Percentiles rank a stretch among this genome's conserved stretches.
These are phyloP conservation scores for Philhelius pedissequus DNA, from an alignment of 2,888 invertebrate genomes.

Conservation along the genomic window DNA sequence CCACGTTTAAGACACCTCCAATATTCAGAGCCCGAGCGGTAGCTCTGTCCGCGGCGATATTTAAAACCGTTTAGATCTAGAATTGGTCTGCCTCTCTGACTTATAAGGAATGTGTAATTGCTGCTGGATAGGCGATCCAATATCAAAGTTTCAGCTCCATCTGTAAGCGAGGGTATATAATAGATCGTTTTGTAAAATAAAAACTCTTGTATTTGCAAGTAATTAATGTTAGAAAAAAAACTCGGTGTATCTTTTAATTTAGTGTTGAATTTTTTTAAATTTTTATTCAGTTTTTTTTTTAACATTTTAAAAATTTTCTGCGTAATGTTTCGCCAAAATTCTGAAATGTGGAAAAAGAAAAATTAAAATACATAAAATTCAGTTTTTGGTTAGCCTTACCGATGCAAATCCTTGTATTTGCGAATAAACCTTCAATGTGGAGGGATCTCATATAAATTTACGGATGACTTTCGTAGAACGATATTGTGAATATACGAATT, in stretches of 20 bases:
- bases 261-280: not conserved
- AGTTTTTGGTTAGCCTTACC: too few species aligned
- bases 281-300: too few species aligned
- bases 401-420: too few species aligned
- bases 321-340: not conserved
- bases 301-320: not conserved
- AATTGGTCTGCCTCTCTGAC: slow-evolving; percentile 70
- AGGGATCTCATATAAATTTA: too few species aligned
- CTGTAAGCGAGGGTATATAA: slow-evolving; percentile 45
- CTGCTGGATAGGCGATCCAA: not conserved
- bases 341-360: not conserved
- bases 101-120: slow-evolving; percentile 54
- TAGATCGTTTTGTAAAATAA: not conserved
- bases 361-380: too few species aligned
- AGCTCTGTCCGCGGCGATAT: slow-evolving; percentile 68
- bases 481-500: too few species aligned
- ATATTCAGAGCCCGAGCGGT: slow-evolving; percentile 65
- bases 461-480: too few species aligned
- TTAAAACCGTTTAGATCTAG: slow-evolving; percentile 59
- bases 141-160: not conserved
- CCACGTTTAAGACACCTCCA: slow-evolving; percentile 70
- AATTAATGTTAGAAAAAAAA: not conserved
- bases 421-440: too few species aligned
- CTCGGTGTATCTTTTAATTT: not conserved
- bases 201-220: not conserved